Conservation (phyloP, 2,888 invertebrate genomes). For the Drosophila mimetica region DNA sequence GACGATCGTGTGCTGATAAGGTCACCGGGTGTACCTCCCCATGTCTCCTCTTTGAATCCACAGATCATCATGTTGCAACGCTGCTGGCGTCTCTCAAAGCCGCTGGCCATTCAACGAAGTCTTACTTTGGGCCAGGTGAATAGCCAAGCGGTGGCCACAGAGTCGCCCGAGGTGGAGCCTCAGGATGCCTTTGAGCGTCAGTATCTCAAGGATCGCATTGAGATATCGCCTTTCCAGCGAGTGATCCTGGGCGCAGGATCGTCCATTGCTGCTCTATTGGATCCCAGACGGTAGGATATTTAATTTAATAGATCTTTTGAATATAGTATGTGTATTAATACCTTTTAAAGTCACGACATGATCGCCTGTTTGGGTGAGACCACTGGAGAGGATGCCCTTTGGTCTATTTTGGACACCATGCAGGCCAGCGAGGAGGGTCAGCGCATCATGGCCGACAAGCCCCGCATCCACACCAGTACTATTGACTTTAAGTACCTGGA, state of each 20-base stretch:
- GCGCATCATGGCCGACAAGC: constrained; percentile 90
- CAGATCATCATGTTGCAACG: constrained; percentile 65
- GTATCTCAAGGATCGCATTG: constrained; percentile 87
- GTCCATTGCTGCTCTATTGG: constrained; percentile 91
- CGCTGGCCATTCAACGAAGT: constrained; percentile 25
- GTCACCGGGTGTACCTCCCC: constrained; percentile 40
- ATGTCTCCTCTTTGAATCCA: constrained; percentile 26
- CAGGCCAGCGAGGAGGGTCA: constrained; percentile 90
- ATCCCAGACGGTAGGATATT: constrained; percentile 88
- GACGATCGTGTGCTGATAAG: constrained; percentile 53
- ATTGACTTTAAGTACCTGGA: constrained; percentile 90
- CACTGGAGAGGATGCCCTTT: constrained; percentile 90
- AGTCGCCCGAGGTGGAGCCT: constrained; percentile 48
- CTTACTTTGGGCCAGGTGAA: background rate
- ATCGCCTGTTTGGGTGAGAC: constrained; percentile 97
- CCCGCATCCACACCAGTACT: constrained; percentile 93
- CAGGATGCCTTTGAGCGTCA: constrained; percentile 86
- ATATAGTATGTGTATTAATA: background rate
- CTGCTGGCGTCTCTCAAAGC: constrained; percentile 38
- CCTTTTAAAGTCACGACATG: constrained; percentile 90
- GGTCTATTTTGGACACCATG: constrained; percentile 91
- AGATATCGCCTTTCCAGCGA: constrained; percentile 90
- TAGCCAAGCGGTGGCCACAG: constrained; percentile 29
- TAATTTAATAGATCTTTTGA: background rate
- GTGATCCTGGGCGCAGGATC: constrained; percentile 92